Evolutionary conservation across 1,140 invertebrate genomes (phyloP), one percentile per base, ranked within the genome.

Genomic region (Rhopalosiphum padi): DNA sequence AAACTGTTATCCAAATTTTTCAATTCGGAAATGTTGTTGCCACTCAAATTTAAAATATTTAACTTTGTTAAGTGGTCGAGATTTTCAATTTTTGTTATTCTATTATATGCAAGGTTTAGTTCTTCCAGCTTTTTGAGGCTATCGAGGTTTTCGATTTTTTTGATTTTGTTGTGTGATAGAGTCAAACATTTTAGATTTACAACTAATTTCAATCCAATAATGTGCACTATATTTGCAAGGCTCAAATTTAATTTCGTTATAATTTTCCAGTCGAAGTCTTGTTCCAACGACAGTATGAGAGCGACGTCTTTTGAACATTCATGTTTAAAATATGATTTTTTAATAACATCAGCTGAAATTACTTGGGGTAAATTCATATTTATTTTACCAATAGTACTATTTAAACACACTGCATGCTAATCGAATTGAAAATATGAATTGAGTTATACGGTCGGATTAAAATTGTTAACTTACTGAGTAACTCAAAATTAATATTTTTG

Each of bases 61-160:
- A 91, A n/a, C 23, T 22, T 21, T 35, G 68, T 82, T n/a, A 91
- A 48, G 22, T 46, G 1, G 11, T 91, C 68, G 0, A 91, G 41
- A 46, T 91, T 91, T 48, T 77, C 60, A n/a, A 91, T 91, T 35
- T 9, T 46, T 22, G 30, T 23, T 25, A 91, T 91, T 82, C n/a
- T n/a, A 48, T 91, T 91, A 91, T 60, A 37, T 2, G 60, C 48
- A 0, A 91, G n/a, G 41, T 91, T 68, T 5, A 91, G n/a, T 48
- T 91, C 23, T 82, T 82, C 68, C 5, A 91, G 23, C 30, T 91
- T 91, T 3, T 5, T 15, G 8, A 91, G 60, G 2, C 6, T 37
- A 35, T 48, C 60, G 0, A 91, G 41, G 41, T 91, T 68, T 48
- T 91, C 60, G 15, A 91, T 91, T n/a, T 48, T 77, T 21, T 46